phyloP scores from a whole-genome alignment of 92 coral and sea anemone genomes.

The Epizoanthus fatuus region DNA sequence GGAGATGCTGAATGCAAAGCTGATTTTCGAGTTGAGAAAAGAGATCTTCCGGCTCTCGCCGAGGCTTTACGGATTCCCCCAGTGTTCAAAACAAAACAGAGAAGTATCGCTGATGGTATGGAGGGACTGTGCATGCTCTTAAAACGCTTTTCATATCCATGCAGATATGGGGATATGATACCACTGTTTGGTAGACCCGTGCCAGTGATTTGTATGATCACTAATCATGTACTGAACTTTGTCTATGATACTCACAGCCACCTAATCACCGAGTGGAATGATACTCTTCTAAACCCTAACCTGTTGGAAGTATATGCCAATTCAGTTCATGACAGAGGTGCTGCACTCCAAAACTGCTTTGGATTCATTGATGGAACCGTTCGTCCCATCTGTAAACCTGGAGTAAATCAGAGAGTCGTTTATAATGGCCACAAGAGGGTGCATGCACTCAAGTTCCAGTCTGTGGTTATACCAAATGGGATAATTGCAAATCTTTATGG shows the following conservation, averaged over 20 bases:
- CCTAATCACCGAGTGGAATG: conserved; percentile 41
- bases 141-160: conserved; percentile 55
- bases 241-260: conserved; percentile 44
- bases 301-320: conserved; percentile 55
- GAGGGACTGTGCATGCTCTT: conserved; percentile 61
- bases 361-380: too few relatives aligned
- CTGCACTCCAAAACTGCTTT: too few relatives aligned
- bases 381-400: too few relatives aligned
- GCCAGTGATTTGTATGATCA: conserved; percentile 55
- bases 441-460: too few relatives aligned
- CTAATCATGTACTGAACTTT: conserved; percentile 45
- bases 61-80: conserved; percentile 55
- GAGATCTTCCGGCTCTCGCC: conserved; percentile 58
- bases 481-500: too few relatives aligned
- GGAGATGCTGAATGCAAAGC: conserved; percentile 53
- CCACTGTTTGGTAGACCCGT: conserved; percentile 52
- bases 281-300: conserved; percentile 41
- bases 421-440: too few relatives aligned
- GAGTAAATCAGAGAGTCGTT: too few relatives aligned
- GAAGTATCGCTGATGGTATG: conserved; percentile 53
- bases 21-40: conserved; percentile 55
- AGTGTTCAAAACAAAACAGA: conserved; percentile 51
- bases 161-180: conserved; percentile 54
- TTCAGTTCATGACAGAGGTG: background rate
- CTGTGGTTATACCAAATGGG: too few relatives aligned